phyloP scores from a whole-genome alignment of 2,797 vertebrate species.

The Brotogeris chrysoptera region DNA sequence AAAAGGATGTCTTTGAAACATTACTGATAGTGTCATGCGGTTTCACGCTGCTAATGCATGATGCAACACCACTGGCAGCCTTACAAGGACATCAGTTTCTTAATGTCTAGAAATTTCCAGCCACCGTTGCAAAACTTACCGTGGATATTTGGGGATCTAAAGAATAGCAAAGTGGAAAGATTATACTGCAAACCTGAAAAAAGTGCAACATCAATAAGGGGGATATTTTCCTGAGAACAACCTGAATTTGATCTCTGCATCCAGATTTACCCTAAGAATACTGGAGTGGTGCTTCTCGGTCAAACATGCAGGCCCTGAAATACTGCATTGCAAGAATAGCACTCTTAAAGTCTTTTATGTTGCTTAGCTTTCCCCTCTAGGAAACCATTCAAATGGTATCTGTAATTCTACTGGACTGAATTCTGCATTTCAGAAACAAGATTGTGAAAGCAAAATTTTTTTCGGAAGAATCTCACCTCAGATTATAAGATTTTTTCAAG shows the following conservation, averaged over 20 bases:
- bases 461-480: neutral
- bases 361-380: neutral
- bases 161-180: neutral
- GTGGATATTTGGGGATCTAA: neutral
- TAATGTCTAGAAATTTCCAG: conserved; percentile 61
- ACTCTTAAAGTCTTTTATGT: neutral
- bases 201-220: neutral
- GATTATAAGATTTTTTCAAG: neutral
- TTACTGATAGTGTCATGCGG: conserved; percentile 15
- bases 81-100: conserved; percentile 68
- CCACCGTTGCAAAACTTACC: conserved; percentile 30
- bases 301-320: neutral
- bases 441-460: neutral
- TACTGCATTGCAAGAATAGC: neutral
- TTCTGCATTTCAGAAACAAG: neutral
- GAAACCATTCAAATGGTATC: neutral
- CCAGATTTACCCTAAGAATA: neutral
- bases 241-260: neutral
- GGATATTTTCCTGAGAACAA: neutral
- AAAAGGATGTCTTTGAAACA: conserved; percentile 30
- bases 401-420: neutral
- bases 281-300: neutral
- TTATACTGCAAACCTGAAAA: neutral
- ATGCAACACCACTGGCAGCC: conserved; percentile 62
- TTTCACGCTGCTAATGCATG: conserved; percentile 2